A percentile compares a stretch with the other conserved stretches of the same genome.
phyloP scores from a whole-genome alignment of 2,797 vertebrate genomes.

The Chromis chromis region DNA sequence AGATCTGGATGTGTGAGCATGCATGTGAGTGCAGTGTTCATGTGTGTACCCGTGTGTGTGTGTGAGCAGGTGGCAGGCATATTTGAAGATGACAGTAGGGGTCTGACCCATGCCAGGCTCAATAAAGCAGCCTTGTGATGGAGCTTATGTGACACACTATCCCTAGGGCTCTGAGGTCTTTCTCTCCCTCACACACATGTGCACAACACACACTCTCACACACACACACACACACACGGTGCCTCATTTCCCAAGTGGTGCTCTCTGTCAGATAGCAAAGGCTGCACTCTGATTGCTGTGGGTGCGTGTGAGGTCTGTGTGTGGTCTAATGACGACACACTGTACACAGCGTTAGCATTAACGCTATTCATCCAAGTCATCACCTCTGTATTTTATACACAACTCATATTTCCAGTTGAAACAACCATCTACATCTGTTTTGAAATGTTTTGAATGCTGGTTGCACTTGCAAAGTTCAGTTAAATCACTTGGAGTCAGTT shows the following conservation, averaged over 20 bases:
- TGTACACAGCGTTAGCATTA: slow-evolving; percentile 20
- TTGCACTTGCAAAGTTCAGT: slow-evolving; percentile 25
- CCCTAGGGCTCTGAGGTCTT: slow-evolving; percentile 75
- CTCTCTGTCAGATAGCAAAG: slow-evolving; percentile 56
- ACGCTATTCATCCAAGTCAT: slow-evolving; percentile 53
- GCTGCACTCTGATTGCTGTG: slow-evolving; percentile 62
- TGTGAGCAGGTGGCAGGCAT: slow-evolving; percentile 82
- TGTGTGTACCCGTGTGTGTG: slow-evolving; percentile 37
- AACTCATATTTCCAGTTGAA: slow-evolving; percentile 50
- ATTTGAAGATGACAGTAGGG: slow-evolving; percentile 86
- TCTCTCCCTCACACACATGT: slow-evolving; percentile 49
- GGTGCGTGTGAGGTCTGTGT: slow-evolving; percentile 56
- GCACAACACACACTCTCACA: slow-evolving; percentile 23
- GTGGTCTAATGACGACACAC: slow-evolving; percentile 62
- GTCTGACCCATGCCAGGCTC: slow-evolving; percentile 84
- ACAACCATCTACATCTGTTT: slow-evolving; percentile 41
- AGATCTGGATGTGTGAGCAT: slow-evolving; percentile 57
- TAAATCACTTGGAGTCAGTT: slow-evolving; percentile 17
- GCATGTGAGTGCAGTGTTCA: slow-evolving; percentile 27
- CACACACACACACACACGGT: slow-evolving; percentile 32
- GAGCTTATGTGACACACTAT: slow-evolving; percentile 84
- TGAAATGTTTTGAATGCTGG: slow-evolving; percentile 52
- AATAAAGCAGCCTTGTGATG: slow-evolving; percentile 84
- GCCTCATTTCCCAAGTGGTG: slow-evolving; percentile 52
- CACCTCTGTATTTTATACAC: slow-evolving; percentile 43